These are phyloP conservation scores for Chaenogobius annularis DNA, from an alignment of 2,113 vertebrate species.

Conservation along the genomic window DNA sequence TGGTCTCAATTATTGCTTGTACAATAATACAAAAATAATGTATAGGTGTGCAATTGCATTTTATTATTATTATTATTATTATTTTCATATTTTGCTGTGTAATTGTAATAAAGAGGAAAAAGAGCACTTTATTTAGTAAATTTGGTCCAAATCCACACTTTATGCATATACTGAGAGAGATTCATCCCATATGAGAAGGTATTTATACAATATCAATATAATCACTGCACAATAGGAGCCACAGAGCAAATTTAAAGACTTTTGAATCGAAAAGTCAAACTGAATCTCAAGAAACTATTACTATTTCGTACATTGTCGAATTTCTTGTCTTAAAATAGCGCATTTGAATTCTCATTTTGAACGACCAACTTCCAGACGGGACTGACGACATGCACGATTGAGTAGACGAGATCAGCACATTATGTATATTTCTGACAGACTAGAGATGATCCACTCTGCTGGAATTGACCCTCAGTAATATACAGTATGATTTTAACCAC, in stretches of 20 bases:
- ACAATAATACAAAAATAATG: background rate
- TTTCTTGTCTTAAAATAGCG: background rate
- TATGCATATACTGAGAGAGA: too few relatives aligned
- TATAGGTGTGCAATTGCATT: background rate
- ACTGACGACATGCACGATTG: conserved; percentile 3
- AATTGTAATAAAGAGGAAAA: too few relatives aligned
- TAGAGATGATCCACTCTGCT: conserved; percentile 3
- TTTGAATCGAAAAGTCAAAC: background rate
- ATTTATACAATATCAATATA: too few relatives aligned
- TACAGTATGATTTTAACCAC: background rate
- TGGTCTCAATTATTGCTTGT: conserved; percentile 5
- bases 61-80: too few relatives aligned
- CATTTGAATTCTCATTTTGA: background rate
- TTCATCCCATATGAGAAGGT: too few relatives aligned
- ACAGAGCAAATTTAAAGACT: too few relatives aligned
- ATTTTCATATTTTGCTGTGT: too few relatives aligned
- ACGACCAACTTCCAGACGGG: background rate
- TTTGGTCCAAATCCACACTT: too few relatives aligned
- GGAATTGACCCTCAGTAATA: conserved; percentile 7
- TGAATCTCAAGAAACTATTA: background rate
- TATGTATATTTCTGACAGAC: conserved; percentile 5
- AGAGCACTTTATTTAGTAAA: too few relatives aligned
- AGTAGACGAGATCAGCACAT: background rate
- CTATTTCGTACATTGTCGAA: background rate
- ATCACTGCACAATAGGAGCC: too few relatives aligned